Conservation (phyloP, 1,140 invertebrate species). For the Halyomorpha halys region DNA sequence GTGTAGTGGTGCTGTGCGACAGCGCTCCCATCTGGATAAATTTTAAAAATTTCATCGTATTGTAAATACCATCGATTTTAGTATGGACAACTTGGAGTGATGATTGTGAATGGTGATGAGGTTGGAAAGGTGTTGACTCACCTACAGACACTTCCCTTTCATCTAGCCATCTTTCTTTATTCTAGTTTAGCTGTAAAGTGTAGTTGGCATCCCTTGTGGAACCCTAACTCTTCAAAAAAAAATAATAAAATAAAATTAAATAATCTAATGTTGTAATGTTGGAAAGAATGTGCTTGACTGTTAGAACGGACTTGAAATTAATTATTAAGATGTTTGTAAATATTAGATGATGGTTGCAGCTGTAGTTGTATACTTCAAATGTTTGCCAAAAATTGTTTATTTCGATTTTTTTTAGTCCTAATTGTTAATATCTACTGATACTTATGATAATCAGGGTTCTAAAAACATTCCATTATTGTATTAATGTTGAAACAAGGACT, state of each 20-base stretch:
- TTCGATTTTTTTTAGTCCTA: conserved; percentile 20
- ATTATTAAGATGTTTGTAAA: conserved; percentile 20
- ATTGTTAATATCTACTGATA: conserved; percentile 22
- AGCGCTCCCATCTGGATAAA: not conserved
- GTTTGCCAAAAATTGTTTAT: conserved; percentile 23
- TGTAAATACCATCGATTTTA: conserved; percentile 17
- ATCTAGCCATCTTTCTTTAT: conserved; percentile 19
- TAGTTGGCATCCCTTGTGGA: conserved; percentile 19
- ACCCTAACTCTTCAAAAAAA: not conserved
- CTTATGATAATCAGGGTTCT: conserved; percentile 27
- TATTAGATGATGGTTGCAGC: conserved; percentile 22
- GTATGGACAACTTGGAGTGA: conserved; percentile 3
- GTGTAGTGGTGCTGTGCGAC: not conserved
- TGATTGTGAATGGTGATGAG: not conserved
- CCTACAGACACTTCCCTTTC: conserved; percentile 4
- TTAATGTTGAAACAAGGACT: not conserved
- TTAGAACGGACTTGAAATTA: conserved; percentile 22
- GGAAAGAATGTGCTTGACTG: conserved; percentile 19
- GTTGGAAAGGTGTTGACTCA: not conserved
- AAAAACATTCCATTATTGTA: conserved; percentile 26
- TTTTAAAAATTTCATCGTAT: conserved; percentile 2
- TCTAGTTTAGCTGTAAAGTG: conserved; percentile 17
- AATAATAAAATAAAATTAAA: conserved; percentile 8
- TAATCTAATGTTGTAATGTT: conserved; percentile 11
- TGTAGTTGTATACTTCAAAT: conserved; percentile 22